These are phyloP conservation scores for Harpegnathos saltator DNA, from an alignment of 1,140 invertebrate genomes.

Conservation along the genomic window DNA sequence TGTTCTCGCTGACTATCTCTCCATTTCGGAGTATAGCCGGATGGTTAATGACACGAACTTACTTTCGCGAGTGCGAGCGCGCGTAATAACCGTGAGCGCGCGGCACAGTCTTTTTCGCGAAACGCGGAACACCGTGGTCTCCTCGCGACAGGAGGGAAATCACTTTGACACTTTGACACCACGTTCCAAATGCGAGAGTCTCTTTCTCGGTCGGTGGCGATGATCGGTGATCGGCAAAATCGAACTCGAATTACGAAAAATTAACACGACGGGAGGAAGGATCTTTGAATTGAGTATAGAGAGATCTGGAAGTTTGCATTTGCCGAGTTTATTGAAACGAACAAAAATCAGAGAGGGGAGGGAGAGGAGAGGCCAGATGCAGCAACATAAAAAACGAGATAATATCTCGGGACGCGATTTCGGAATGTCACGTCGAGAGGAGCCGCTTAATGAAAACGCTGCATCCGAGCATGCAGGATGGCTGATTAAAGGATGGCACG, in stretches of 20 bases:
- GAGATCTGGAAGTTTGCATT: too few relatives aligned
- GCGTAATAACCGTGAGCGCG: neutral
- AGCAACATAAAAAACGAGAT: neutral
- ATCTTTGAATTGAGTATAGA: too few relatives aligned
- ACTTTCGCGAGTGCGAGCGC: slow-evolving; percentile 12
- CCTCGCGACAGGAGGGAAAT: too few relatives aligned
- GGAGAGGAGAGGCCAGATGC: neutral
- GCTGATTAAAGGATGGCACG: slow-evolving; percentile 75
- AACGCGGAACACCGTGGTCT: neutral
- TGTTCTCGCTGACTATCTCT: slow-evolving; percentile 21
- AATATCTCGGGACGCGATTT: neutral
- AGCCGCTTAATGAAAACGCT: slow-evolving; percentile 53
- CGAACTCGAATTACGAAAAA: too few relatives aligned
- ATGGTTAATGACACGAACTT: slow-evolving; percentile 36
- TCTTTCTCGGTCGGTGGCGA: too few relatives aligned
- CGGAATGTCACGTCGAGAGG: slow-evolving; percentile 9
- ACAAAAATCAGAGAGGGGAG: neutral
- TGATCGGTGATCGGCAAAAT: too few relatives aligned
- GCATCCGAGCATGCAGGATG: neutral
- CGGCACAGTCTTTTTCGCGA: neutral
- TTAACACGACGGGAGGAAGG: too few relatives aligned
- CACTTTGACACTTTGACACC: too few relatives aligned
- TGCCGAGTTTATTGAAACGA: too few relatives aligned
- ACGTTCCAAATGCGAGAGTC: too few relatives aligned
- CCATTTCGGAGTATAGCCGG: slow-evolving; percentile 11